phyloP scores from a whole-genome alignment of 2,113 vertebrate genomes.

The Prochilodus magdalenae region DNA sequence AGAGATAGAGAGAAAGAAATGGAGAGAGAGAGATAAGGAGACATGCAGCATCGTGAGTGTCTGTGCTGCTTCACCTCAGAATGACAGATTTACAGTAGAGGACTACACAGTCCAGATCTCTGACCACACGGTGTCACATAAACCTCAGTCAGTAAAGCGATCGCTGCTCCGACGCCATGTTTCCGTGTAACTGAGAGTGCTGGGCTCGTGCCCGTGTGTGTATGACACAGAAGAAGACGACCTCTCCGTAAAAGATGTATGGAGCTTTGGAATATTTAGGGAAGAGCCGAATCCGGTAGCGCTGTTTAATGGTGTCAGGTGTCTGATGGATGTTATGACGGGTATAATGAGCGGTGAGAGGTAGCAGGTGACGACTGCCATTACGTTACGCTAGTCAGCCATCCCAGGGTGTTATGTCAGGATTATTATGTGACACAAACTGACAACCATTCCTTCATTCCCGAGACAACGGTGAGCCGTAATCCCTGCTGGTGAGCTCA shows the following conservation, averaged over 20 bases:
- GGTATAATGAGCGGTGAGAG: not conserved
- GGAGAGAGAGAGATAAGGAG: no score
- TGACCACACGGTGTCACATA: conserved; percentile 27
- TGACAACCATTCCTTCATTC: not conserved
- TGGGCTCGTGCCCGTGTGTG: not conserved
- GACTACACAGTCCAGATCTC: conserved; percentile 20
- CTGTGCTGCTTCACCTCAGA: not conserved
- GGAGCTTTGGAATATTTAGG: not conserved
- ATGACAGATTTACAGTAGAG: conserved; percentile 17
- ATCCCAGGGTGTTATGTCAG: not conserved
- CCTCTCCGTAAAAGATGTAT: not conserved
- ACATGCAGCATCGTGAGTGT: no score
- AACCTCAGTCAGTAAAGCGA: conserved; percentile 29
- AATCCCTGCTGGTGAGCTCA: not conserved
- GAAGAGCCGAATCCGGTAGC: not conserved
- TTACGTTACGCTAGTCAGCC: not conserved
- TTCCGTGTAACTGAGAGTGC: conserved; percentile 28
- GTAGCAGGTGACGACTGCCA: not conserved
- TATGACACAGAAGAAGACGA: not conserved
- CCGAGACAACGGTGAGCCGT: not conserved
- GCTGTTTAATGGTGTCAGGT: not conserved
- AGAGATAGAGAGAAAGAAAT: not conserved
- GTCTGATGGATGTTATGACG: not conserved
- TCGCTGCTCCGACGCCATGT: conserved; percentile 19
- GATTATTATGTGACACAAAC: not conserved